These are phyloP conservation scores for Tridacna crocea DNA, from an alignment of 2,888 invertebrate species.

Conservation along the genomic window DNA sequence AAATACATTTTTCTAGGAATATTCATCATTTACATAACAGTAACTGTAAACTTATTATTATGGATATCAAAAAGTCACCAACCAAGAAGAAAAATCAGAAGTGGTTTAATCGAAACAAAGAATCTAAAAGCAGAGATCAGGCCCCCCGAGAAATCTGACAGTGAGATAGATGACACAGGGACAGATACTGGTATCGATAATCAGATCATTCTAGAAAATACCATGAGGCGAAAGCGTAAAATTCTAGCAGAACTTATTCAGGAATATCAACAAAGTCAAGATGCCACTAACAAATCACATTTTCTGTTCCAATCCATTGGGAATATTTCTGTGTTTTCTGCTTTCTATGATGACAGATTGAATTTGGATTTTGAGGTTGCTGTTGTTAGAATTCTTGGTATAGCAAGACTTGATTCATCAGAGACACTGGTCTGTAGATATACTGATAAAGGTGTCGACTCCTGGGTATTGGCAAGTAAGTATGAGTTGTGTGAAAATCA, in stretches of 20 bases:
- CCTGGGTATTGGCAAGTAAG: conserved; percentile 56
- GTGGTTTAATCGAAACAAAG: neutral
- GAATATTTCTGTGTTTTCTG: conserved; percentile 71
- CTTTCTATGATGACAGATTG: conserved; percentile 71
- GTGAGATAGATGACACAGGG: neutral
- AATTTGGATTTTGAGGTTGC: conserved; percentile 35
- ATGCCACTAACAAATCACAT: neutral
- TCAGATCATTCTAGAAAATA: conserved; percentile 24
- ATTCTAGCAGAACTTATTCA: conserved; percentile 43
- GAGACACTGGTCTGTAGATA: conserved; percentile 67
- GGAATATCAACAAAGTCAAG: conserved; percentile 29
- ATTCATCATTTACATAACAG: conserved; percentile 43
- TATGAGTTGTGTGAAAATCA: conserved; percentile 84
- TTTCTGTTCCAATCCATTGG: conserved; percentile 51
- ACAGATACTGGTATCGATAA: conserved; percentile 11
- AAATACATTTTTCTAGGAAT: conserved; percentile 37
- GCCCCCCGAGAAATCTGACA: conserved; percentile 14
- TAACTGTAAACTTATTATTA: conserved; percentile 34
- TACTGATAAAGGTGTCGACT: conserved; percentile 44
- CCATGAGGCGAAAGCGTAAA: conserved; percentile 39
- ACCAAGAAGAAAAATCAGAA: conserved; percentile 2
- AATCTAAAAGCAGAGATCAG: neutral
- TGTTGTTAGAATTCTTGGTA: conserved; percentile 64
- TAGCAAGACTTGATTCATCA: conserved; percentile 58
- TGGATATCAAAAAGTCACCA: conserved; percentile 30